Conservation (phyloP, 2,113 vertebrate genomes). For the Cyphomyrus plagiostoma region DNA sequence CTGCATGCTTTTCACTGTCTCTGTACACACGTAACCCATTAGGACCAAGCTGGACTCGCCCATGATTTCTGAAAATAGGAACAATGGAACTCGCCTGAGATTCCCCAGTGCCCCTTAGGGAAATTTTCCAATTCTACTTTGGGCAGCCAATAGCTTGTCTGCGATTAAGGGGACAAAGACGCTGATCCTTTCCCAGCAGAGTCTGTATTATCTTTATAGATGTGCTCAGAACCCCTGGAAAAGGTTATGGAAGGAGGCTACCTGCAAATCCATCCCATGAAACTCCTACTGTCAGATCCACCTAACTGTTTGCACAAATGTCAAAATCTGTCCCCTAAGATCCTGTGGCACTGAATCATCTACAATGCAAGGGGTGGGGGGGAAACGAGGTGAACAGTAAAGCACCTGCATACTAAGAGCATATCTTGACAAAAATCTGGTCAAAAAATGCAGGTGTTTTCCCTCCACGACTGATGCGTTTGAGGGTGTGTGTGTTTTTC, state of each 20-base stretch:
- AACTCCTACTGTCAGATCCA: not conserved
- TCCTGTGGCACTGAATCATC: not conserved
- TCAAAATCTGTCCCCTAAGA: not conserved
- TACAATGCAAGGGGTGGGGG: not conserved
- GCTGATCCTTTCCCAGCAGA: not conserved
- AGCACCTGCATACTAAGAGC: not conserved
- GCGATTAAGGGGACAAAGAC: not conserved
- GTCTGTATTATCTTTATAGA: not conserved
- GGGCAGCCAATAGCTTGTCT: not conserved
- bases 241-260: not conserved
- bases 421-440: not conserved
- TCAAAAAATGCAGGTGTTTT: not conserved
- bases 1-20: not conserved
- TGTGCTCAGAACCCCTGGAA: not conserved
- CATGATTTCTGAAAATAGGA: not conserved
- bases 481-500: slow-evolving; percentile 3
- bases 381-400: not conserved
- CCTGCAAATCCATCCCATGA: not conserved
- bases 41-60: not conserved
- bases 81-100: not conserved
- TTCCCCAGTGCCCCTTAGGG: not conserved
- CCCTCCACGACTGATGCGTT: not conserved
- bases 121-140: not conserved
- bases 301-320: not conserved
- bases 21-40: not conserved